phyloP scores from a whole-genome alignment of 2,797 vertebrate species.

The Chloroceryle inda region DNA sequence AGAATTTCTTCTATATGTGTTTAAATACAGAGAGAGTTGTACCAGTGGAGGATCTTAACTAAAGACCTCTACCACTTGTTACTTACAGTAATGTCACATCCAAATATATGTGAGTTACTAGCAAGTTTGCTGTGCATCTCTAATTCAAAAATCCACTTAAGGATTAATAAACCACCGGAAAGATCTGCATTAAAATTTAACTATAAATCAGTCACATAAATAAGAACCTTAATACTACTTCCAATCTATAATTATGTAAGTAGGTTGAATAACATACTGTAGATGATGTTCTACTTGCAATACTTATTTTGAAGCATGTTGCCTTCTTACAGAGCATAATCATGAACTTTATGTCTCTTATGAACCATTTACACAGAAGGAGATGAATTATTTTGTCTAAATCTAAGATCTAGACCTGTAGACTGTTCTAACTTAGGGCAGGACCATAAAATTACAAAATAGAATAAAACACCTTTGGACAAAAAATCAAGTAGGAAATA shows the following conservation, averaged over 20 bases:
- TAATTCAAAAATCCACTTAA: constrained; percentile 2
- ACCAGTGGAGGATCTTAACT: background rate
- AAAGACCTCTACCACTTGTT: background rate
- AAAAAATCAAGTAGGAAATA: background rate
- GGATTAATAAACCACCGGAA: constrained; percentile 17
- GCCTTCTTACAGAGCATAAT: background rate
- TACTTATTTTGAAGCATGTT: background rate
- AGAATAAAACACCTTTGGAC: background rate
- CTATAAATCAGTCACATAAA: background rate
- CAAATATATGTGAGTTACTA: background rate
- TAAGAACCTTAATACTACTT: background rate
- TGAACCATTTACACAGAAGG: background rate
- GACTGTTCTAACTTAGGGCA: background rate
- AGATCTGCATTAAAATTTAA: background rate
- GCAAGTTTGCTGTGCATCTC: background rate
- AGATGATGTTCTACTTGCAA: constrained; percentile 46
- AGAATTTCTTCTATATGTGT: background rate
- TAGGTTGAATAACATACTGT: constrained; percentile 7
- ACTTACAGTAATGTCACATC: background rate
- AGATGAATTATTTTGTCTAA: background rate
- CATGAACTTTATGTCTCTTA: background rate
- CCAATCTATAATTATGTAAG: constrained; percentile 7
- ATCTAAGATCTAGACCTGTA: background rate
- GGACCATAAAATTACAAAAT: background rate
- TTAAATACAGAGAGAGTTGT: background rate